Percentiles rank a stretch among this genome's conserved stretches.
Evolutionary conservation across 2,888 invertebrate genomes (phyloP).

Genomic region (Ichneumoninae sp.): DNA sequence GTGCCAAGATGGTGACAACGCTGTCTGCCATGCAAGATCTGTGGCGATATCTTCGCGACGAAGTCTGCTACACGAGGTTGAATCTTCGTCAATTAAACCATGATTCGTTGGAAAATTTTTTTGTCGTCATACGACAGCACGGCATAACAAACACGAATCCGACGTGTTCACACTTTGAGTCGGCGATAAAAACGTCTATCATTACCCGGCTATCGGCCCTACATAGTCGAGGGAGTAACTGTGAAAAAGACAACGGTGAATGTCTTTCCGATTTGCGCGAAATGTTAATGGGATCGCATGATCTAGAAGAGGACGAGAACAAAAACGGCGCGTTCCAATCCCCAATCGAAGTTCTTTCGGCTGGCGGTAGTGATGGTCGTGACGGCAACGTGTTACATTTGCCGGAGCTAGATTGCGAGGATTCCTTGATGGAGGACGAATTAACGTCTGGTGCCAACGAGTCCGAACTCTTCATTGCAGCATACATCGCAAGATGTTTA

Average conservation of each 20-base stretch:
- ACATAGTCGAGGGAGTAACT: slow-evolving; percentile 2
- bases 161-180: background rate
- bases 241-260: background rate
- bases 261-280: slow-evolving; percentile 5
- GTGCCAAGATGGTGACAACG: background rate
- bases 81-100: slow-evolving; percentile 9
- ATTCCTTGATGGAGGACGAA: background rate
- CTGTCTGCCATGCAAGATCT: background rate
- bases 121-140: background rate
- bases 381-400: background rate
- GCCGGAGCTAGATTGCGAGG: slow-evolving; percentile 13
- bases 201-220: slow-evolving; percentile 6
- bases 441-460: background rate
- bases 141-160: slow-evolving; percentile 1
- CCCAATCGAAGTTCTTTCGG: background rate
- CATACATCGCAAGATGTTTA: background rate
- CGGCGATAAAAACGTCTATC: background rate
- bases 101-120: background rate
- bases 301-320: background rate
- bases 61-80: background rate
- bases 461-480: background rate
- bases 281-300: background rate
- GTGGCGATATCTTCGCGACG: background rate
- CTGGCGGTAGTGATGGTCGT: background rate
- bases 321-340: slow-evolving; percentile 1